phyloP scores from a whole-genome alignment of 2,113 vertebrate species.

The Pungitius pungitius region DNA sequence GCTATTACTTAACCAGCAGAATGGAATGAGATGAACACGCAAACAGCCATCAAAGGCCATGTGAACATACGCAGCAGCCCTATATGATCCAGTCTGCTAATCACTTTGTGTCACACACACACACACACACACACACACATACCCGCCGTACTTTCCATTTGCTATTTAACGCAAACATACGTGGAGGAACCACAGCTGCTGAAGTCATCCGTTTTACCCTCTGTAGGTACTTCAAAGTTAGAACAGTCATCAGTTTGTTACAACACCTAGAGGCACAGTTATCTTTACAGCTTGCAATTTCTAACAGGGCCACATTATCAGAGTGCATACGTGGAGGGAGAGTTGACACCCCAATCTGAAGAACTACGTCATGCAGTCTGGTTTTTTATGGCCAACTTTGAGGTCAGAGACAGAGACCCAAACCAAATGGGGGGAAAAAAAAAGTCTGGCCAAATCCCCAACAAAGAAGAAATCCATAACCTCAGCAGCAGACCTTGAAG shows the following conservation, averaged over 20 bases:
- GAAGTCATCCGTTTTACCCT: conserved; percentile 62
- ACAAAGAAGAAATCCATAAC: conserved; percentile 66
- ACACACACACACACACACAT: too few relatives aligned
- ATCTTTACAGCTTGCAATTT: conserved; percentile 71
- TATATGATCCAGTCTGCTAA: conserved; percentile 16
- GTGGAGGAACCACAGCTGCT: conserved; percentile 43
- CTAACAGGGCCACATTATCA: conserved; percentile 51
- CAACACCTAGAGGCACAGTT: conserved; percentile 72
- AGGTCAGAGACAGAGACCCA: conserved; percentile 52
- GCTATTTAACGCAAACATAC: conserved; percentile 26
- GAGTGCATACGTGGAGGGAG: conserved; percentile 41
- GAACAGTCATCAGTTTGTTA: conserved; percentile 73
- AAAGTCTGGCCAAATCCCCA: conserved; percentile 49
- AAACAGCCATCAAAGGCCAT: conserved; percentile 30
- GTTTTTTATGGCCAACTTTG: conserved; percentile 30
- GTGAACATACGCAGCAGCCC: conserved; percentile 8
- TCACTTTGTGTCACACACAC: conserved; percentile 21
- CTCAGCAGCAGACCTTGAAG: conserved; percentile 64
- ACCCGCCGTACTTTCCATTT: conserved; percentile 20
- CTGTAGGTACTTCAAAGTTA: conserved; percentile 61
- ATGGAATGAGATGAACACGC: conserved; percentile 37
- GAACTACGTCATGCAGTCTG: conserved; percentile 33
- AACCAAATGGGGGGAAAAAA: conserved; percentile 20
- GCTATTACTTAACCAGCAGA: conserved; percentile 62
- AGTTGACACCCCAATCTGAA: conserved; percentile 43